Percentiles rank a stretch among this genome's conserved stretches.
phyloP scores from a whole-genome alignment of 1,140 invertebrate genomes.

The Hermetia illucens region DNA sequence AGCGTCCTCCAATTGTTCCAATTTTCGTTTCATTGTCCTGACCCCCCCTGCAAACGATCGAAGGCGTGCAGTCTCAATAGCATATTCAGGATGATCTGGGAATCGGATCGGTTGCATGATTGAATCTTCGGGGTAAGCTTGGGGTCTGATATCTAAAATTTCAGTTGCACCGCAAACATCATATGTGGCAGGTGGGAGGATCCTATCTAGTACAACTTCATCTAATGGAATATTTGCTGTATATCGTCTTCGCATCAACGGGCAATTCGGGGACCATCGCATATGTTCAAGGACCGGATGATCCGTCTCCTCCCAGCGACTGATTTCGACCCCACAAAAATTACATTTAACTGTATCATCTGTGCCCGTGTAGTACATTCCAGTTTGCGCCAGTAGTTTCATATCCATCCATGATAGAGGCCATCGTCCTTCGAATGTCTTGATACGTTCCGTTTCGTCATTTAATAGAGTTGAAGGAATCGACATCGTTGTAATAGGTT shows the following conservation, averaged over 20 bases:
- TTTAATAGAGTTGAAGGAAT: no score
- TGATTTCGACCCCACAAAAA: constrained; percentile 72
- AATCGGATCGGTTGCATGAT: constrained; percentile 11
- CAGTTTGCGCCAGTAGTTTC: constrained; percentile 50
- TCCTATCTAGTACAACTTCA: constrained; percentile 16
- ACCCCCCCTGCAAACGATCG: constrained; percentile 62
- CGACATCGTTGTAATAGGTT: no score
- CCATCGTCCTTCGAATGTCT: constrained; percentile 47
- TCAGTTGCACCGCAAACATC: constrained; percentile 25
- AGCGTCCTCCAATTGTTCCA: constrained; percentile 62
- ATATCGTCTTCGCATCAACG: constrained; percentile 45
- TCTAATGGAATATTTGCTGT: constrained; percentile 46
- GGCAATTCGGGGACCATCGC: constrained; percentile 61
- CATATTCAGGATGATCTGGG: constrained; percentile 47
- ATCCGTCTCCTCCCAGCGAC: constrained; percentile 65
- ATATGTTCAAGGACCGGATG: constrained; percentile 67
- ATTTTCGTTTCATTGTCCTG: constrained; percentile 53
- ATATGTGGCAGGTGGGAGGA: constrained; percentile 25
- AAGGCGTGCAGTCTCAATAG: constrained; percentile 48
- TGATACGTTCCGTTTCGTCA: constrained; percentile 36
- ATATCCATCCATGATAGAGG: constrained; percentile 39
- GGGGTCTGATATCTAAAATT: constrained; percentile 8
- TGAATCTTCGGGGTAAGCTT: constrained; percentile 7
- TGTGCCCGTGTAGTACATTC: constrained; percentile 64
- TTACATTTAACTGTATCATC: constrained; percentile 65